Evolutionary conservation across 2,888 invertebrate genomes (phyloP).

Genomic region (Andrena minutula): DNA sequence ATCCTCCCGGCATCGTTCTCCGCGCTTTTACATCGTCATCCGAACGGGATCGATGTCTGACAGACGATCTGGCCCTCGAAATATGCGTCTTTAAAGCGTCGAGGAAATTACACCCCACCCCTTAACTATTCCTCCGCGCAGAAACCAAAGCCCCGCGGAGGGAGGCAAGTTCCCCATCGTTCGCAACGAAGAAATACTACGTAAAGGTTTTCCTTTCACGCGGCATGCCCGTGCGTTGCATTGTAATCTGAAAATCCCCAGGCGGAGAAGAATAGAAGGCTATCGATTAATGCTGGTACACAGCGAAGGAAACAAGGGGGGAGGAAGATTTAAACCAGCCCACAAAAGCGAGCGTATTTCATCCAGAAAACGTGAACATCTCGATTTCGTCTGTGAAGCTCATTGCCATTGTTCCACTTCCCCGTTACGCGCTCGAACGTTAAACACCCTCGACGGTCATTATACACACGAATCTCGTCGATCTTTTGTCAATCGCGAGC

Average conservation of each 20-base stretch:
- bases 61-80: conserved; percentile 36
- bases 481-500: conserved; percentile 11
- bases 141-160: neutral
- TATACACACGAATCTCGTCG: conserved; percentile 24
- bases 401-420: conserved; percentile 24
- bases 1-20: conserved; percentile 32
- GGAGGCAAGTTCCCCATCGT: neutral
- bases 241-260: conserved; percentile 3
- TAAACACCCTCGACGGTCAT: conserved; percentile 25
- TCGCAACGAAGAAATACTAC: neutral
- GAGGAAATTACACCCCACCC: conserved; percentile 29
- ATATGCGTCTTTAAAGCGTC: conserved; percentile 30
- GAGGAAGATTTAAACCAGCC: conserved; percentile 4
- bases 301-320: neutral
- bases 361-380: conserved; percentile 30
- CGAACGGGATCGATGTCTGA: conserved; percentile 46
- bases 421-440: conserved; percentile 8
- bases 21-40: conserved; percentile 51
- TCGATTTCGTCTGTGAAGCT: conserved; percentile 25
- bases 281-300: conserved; percentile 2
- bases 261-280: neutral
- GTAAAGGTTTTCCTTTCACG: neutral
- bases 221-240: neutral
- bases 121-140: neutral
- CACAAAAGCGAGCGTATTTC: conserved; percentile 9